Base-by-base conservation (phyloP, 2,888 invertebrate species). In the Oxycera nigricornis region DNA sequence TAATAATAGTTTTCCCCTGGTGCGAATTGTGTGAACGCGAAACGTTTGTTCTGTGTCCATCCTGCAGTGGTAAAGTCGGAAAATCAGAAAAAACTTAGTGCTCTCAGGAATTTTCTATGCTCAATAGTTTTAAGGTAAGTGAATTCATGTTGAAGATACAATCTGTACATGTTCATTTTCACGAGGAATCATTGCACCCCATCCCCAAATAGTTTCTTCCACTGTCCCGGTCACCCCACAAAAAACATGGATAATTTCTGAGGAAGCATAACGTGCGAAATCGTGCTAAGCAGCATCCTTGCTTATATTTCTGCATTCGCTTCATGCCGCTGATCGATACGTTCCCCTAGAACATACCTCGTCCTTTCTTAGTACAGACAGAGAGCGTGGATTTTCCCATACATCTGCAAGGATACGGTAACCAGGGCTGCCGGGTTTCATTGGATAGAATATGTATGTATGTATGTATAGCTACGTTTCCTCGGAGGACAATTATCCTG, bases 281-380 rank as follows among this genome's bases (percentile, higher is more conserved):
- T 39, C 35, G 24, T 20, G 3, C 9, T 22, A 24, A 20, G 65
- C 39, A 65, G 65, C 65, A 65, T 65, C 65, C 65, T 65, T 65
- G 65, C 41, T 31, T 31, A 2, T 30, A 61, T 61, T 11, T 20
- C 6, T 39, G 39, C 22, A 65, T 39, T 28, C 62, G n/a, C 65
- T 41, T 65, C 65, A 17, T 17, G 41, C 41, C 65, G 65, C 65
- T 39, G 39, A 39, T 39, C 39, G 24, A 65, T 65, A 65, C 41
- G 30, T 39, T 24, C 39, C 39, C 41, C 65, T 65, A n/a, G 11
- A 14, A 14, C 41, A 41, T 65, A 24, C 65, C 39, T 65, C 65
- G 9, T 17, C 22, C 46, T 7, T 46, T 55, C 24, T 20, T 22
- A 55, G 9, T 24, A n/a, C n/a, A n/a, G n/a, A n/a, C n/a, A n/a